phyloP scores from a whole-genome alignment of 2,797 vertebrate genomes.

The Neopelma chrysocephalum region DNA sequence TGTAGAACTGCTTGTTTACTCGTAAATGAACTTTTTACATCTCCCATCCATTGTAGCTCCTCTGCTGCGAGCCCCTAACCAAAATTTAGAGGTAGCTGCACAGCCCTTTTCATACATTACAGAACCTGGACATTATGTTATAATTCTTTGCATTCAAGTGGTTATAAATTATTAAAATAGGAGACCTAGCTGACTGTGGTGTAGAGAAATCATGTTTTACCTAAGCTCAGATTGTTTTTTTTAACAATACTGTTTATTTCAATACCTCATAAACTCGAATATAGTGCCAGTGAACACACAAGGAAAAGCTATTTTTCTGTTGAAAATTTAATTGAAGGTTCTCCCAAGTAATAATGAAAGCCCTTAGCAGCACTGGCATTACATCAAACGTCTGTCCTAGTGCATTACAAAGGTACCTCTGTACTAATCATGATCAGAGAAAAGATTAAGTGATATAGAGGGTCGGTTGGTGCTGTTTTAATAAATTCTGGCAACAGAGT shows the following conservation, averaged over 20 bases:
- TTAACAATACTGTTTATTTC: background rate
- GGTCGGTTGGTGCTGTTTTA: background rate
- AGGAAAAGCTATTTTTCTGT: background rate
- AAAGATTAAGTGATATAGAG: background rate
- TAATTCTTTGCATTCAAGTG: background rate
- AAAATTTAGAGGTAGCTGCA: background rate
- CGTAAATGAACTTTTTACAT: background rate
- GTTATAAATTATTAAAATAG: background rate
- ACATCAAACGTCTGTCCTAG: background rate
- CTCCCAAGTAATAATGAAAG: background rate
- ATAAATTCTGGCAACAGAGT: background rate
- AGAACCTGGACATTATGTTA: background rate
- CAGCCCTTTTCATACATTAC: background rate
- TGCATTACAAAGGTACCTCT: background rate
- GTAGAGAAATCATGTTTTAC: background rate
- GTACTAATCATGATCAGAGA: background rate
- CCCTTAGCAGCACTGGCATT: background rate
- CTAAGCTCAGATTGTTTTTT: background rate
- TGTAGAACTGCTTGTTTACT: background rate
- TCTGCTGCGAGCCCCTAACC: background rate
- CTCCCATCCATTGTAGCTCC: background rate
- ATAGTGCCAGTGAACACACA: background rate
- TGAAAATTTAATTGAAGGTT: background rate
- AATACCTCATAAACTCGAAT: background rate
- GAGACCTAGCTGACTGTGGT: background rate